A percentile compares a stretch with the other conserved stretches of the same genome.
phyloP scores from a whole-genome alignment of 2,113 vertebrate genomes.

The Elephas maximus region DNA sequence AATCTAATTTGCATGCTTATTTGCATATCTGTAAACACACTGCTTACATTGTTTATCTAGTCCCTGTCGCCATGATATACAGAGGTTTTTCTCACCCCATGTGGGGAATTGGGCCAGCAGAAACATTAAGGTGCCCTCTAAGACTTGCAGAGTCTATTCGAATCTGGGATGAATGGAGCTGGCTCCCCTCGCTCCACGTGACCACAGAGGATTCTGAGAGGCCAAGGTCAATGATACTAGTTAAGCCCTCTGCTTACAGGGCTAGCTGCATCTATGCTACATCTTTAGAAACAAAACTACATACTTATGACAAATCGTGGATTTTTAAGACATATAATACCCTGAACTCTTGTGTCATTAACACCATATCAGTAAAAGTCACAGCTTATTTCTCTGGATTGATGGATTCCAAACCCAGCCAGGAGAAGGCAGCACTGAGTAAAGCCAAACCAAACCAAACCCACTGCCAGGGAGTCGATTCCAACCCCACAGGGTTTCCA shows the following conservation, averaged over 20 bases:
- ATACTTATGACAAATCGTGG: background rate
- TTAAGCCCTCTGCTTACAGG: slow-evolving; percentile 38
- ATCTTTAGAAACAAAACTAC: slow-evolving; percentile 21
- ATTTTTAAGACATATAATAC: slow-evolving; percentile 17
- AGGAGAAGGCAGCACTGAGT: background rate
- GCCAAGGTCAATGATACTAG: slow-evolving; percentile 28
- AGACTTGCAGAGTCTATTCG: background rate
- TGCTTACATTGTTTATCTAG: slow-evolving; percentile 79
- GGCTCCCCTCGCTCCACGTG: slow-evolving; percentile 33
- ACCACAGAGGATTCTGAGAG: slow-evolving; percentile 16
- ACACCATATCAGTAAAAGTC: slow-evolving; percentile 22
- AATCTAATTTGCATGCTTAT: slow-evolving; percentile 81
- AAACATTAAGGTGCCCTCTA: slow-evolving; percentile 65
- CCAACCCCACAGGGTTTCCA: no score
- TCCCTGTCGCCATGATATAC: slow-evolving; percentile 48
- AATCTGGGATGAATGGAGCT: background rate
- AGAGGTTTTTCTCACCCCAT: slow-evolving; percentile 31
- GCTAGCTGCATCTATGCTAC: background rate
- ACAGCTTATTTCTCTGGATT: background rate
- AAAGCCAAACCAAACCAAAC: no score
- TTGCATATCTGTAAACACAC: slow-evolving; percentile 83
- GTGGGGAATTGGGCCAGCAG: background rate
- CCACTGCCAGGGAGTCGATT: no score
- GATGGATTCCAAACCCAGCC: background rate
- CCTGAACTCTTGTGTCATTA: slow-evolving; percentile 49